Base-by-base conservation (phyloP, 2,888 invertebrate genomes). In the Mesoligia furuncula region DNA sequence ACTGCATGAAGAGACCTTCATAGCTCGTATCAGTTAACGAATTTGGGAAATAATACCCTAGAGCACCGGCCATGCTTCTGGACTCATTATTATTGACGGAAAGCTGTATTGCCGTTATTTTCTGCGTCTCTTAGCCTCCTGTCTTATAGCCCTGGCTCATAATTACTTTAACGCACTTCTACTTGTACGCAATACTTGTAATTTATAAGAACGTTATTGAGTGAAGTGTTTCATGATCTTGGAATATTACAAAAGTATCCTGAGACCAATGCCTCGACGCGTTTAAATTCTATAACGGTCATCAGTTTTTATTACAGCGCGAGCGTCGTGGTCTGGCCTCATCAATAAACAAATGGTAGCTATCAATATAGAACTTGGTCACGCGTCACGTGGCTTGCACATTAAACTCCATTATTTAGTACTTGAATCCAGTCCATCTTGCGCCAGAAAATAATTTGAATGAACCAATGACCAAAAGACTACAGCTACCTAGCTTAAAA, bases 281-380 rank as follows among this genome's bases (percentile, higher is more conserved):
- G 48, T 67, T 77, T 67, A 72, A 61, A 81, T 71, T 77, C 79
- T 73, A 75, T 69, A 71, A 74, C 67, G 57, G 67, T 67, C 80
- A 66, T 80, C 64, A 48, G 67, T 74, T 84, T 75, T 81, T 81
- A 87, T 84, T 76, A 57, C 78, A 51, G 9, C 39, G 9, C 42
- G 9, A 42, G 42, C 62, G 65, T 68, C 77, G 79, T 82, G 82
- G 86, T 82, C 77, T 70, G 65, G 69, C 64, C 48, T 73, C 75
- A 73, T 84, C 62, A 68, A 75, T 75, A 84, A 73, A 77, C 84
- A 86, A 81, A 84, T 51, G 68, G 54, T 48, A n/a, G 48, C 61
- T 71, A 71, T 86, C 76, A 20, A 36, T 86, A 76, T 42, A 57
- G 59, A 66, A 67, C n/a, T 61, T 65, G 45, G 54, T 27, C 64